phyloP scores from a whole-genome alignment of 2,888 invertebrate species.

The Spicauda simplicius region DNA sequence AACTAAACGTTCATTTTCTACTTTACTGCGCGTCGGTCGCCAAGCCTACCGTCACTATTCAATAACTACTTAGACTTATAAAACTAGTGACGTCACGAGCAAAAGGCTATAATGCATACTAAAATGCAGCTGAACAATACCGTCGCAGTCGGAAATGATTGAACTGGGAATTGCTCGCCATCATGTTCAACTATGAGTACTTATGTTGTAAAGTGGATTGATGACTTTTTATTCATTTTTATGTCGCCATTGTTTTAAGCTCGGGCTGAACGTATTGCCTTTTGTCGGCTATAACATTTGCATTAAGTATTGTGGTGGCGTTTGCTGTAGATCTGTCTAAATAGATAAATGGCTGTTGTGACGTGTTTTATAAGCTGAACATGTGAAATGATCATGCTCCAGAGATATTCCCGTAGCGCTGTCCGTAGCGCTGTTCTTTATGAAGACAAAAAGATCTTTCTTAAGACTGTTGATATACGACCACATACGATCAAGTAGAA shows the following conservation, averaged over 20 bases:
- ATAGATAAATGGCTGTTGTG: not conserved
- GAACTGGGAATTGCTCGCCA: slow-evolving; percentile 36
- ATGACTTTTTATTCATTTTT: slow-evolving; percentile 35
- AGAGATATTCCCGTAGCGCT: not conserved
- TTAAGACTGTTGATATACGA: not conserved
- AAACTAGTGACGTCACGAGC: slow-evolving; percentile 16
- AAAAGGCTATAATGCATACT: slow-evolving; percentile 31
- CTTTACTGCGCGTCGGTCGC: not conserved
- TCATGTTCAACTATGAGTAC: slow-evolving; percentile 36
- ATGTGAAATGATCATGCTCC: not conserved
- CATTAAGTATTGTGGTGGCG: slow-evolving; percentile 6
- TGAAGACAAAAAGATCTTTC: not conserved
- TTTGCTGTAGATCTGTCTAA: slow-evolving; percentile 6
- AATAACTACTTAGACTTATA: not conserved
- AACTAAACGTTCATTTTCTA: no score
- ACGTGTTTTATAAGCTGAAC: not conserved
- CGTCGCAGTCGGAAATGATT: slow-evolving; percentile 33
- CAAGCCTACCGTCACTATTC: not conserved
- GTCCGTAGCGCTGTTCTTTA: not conserved
- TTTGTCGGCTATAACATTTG: slow-evolving; percentile 10
- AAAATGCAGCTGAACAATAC: slow-evolving; percentile 28
- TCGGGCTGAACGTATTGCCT: slow-evolving; percentile 14
- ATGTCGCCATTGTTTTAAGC: slow-evolving; percentile 31
- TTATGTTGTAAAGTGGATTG: slow-evolving; percentile 36
- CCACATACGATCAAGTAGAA: not conserved